Evolutionary conservation across 2,113 vertebrate genomes (phyloP), one percentile per base, ranked within the genome.

Genomic region (Tretioscincus oriximinensis): DNA sequence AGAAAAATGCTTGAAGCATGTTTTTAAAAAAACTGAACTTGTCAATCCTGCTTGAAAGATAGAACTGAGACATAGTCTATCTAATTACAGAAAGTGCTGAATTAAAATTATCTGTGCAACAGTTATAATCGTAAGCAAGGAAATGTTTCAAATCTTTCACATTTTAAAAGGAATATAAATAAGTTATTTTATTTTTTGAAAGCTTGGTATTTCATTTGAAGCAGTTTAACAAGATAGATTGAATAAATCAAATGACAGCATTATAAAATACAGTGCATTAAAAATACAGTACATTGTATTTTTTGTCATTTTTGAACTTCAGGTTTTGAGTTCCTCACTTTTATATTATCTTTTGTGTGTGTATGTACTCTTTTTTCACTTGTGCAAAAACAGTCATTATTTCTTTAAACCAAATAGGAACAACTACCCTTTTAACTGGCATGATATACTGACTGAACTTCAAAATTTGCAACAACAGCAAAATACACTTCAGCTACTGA

Each of bases 71-170:
- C 41, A 63, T 67, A 81, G 47, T 29, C 12, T 82, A 21, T 61
- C 3, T 87, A 49, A 69, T 2, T 64, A 47, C 78, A 90, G 64
- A 65, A 87, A 29, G 16, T 22, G 73, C 86, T 90, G 77, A 87
- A 35, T 77, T 82, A 51, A 29, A 4, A 21, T 81, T 81, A 60
- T 79, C 12, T 20, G 2, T 78, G 69, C 12, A 68, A 68, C 21
- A 24, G 51, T 51, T 68, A 72, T 77, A 80, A n/a, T 24, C 45
- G 16, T 67, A 83, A 85, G 58, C 28, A 24, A 64, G 78, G 72
- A 83, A n/a, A 69, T 81, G 88, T 61, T 2, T 82, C 28, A 63
- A 61, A 21, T 45, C n/a, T 70, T 45, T 60, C 28, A 35, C 41
- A 29, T 28, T 58, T 81, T 68, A 31, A 68, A n/a, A 41, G 4